Evolutionary conservation across 2,888 invertebrate species (phyloP), one percentile per base, ranked within the genome.

Genomic region (Troides aeacus): DNA sequence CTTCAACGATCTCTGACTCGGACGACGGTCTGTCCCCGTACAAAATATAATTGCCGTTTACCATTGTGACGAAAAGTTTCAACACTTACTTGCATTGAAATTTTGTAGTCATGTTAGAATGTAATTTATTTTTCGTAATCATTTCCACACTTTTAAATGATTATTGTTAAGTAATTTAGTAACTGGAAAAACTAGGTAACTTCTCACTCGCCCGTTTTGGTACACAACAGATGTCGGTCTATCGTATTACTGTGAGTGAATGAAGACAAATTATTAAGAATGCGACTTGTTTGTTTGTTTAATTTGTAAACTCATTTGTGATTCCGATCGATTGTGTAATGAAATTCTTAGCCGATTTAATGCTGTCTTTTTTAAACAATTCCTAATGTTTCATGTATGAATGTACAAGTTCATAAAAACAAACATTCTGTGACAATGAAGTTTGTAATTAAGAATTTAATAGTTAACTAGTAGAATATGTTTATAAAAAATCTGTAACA

Each of bases 11-110:
- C 77, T 91, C 92, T 3, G 90, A 88, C 73, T 91, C 92, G 15
- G 92, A 90, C 65, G 85, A 81, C 70, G 92, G 90, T 73, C 87
- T 81, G 75, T 92, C 91, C 57, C 90, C 91, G 75, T 92, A 92
- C 59, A 93, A 73, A 42, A 89, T 84, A 76, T 93, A 93, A 76
- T 93, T 92, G 23, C 93, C 91, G 80, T 92, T 93, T 72, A 93
- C 93, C 93, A 93, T 93, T 78, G 84, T 88, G 74, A 70, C 62
- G 72, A 72, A 70, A 68, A 67, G 69, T 70, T 72, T 73, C 73
- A 64, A 58, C 72, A 76, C 53, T 73, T 63, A 75, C 74, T 69
- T 69, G 42, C 68, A 68, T 70, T 72, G 72, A 36, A 64, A 66
- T 72, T 17, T 65, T 64, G 64, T 62, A 73, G 69, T 68, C 76